Base-by-base conservation (phyloP, 2,888 invertebrate species). In the Agrochola lota region DNA sequence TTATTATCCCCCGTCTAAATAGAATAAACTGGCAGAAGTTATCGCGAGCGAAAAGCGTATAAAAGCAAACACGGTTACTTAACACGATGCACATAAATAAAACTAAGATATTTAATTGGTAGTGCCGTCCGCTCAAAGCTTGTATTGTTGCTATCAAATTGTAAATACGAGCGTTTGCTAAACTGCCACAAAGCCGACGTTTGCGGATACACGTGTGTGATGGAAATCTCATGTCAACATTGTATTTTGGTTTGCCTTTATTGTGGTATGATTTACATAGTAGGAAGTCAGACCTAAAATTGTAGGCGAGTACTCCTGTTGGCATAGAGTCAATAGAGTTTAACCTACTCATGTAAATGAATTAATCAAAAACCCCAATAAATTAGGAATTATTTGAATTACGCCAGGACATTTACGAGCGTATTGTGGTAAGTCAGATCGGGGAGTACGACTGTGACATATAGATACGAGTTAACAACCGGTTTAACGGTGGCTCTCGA, bases 21-120 rank as follows among this genome's bases (percentile, higher is more conserved):
- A 90, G 88, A 90, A 90, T 88, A 88, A 88, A 90, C 86, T 82
- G 88, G 83, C 70, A 60, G 72, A 84, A 84, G 68, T 88, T 91
- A 92, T 92, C 87, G 86, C 85, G 64, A 86, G 80, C 78, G 85
- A 87, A 89, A 86, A 86, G 86, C 89, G 86, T 89, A 91, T 89
- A 87, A 89, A 88, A 88, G 88, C 91, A 89, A 91, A 92, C 91
- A 90, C 81, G 87, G 91, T 91, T 90, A 91, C 91, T 91, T 91
- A 91, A 89, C 90, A 90, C 90, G 82, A 63, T 71, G 87, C 86
- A 90, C 85, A 89, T 90, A 90, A 91, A 92, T 92, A 91, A 91
- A 89, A 91, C 90, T 89, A 90, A 89, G 88, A 91, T 91, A 91
- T 92, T 92, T 93, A 92, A 93, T 92, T 92, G 91, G 91, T 90